Evolutionary conservation across 2,797 vertebrate species (phyloP).

Genomic region (Hipposideros larvatus): DNA sequence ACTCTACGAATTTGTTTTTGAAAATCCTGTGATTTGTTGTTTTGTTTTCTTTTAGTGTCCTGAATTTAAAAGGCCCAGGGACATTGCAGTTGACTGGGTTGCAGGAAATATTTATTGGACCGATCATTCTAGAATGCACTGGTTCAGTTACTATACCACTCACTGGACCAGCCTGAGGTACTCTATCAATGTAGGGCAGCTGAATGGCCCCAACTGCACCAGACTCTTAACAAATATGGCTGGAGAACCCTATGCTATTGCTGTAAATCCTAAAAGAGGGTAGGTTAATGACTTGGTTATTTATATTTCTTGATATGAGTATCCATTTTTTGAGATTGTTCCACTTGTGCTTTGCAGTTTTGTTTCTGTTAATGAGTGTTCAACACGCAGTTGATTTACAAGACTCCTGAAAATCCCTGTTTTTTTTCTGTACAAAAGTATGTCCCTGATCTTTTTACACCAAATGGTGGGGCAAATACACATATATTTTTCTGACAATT

Average conservation of each 20-base stretch:
- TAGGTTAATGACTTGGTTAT: slow-evolving; percentile 84
- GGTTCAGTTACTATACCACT: slow-evolving; percentile 99
- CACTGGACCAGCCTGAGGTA: slow-evolving; percentile 99
- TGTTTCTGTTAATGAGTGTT: background rate
- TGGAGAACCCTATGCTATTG: slow-evolving; percentile 98
- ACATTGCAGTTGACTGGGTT: slow-evolving; percentile 98
- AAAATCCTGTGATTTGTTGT: slow-evolving; percentile 11
- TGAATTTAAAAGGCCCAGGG: slow-evolving; percentile 96
- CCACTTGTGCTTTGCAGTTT: background rate
- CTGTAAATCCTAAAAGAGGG: slow-evolving; percentile 96
- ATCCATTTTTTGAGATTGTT: background rate
- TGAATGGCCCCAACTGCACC: slow-evolving; percentile 97
- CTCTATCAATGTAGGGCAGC: slow-evolving; percentile 97
- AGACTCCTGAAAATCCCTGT: background rate
- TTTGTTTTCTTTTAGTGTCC: slow-evolving; percentile 92
- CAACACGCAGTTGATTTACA: background rate
- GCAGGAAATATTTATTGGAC: slow-evolving; percentile 99
- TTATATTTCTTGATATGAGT: background rate
- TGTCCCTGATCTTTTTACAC: background rate
- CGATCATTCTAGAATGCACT: slow-evolving; percentile 99
- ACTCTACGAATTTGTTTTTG: background rate
- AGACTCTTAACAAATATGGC: slow-evolving; percentile 97
- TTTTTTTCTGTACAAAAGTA: background rate
- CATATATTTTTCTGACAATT: background rate
- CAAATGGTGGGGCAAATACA: background rate